Evolutionary conservation across 2,888 invertebrate genomes (phyloP).

Genomic region (Kryphioiulus occultus): DNA sequence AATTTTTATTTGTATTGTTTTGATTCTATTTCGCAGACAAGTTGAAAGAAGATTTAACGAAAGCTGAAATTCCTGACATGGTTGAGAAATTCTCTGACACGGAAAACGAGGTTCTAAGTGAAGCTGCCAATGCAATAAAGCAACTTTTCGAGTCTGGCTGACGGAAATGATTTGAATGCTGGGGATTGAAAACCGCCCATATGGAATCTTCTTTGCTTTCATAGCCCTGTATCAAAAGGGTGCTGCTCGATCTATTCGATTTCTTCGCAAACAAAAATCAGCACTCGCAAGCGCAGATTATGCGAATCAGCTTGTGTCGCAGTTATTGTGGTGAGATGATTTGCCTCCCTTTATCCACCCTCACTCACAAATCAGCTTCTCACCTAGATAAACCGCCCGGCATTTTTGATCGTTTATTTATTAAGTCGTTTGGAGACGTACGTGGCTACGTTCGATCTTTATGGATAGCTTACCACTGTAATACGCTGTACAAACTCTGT

Average conservation of each 20-base stretch:
- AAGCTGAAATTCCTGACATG: constrained; percentile 18
- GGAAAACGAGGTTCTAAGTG: constrained; percentile 37
- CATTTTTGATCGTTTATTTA: constrained; percentile 2
- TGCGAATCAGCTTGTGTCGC: constrained; percentile 4
- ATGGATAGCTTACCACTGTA: not conserved
- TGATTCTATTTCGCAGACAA: constrained; percentile 17
- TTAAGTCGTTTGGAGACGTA: not conserved
- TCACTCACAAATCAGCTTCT: not conserved
- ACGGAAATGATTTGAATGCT: not conserved
- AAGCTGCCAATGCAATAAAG: constrained; percentile 44
- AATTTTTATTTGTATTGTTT: no score
- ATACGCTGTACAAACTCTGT: constrained; percentile 18
- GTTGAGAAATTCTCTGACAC: constrained; percentile 35
- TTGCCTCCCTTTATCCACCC: not conserved
- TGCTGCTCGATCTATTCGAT: constrained; percentile 14
- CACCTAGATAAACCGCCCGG: not conserved
- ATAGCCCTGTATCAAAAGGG: constrained; percentile 1
- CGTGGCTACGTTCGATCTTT: not conserved
- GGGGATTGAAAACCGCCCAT: not conserved
- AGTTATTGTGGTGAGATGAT: constrained; percentile 17
- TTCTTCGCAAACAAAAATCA: constrained; percentile 1
- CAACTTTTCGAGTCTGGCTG: constrained; percentile 45
- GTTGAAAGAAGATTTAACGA: constrained; percentile 41
- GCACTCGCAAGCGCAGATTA: not conserved
- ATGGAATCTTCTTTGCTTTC: not conserved